phyloP scores from a whole-genome alignment of 2,888 invertebrate species.

The Endomychus coccineus region DNA sequence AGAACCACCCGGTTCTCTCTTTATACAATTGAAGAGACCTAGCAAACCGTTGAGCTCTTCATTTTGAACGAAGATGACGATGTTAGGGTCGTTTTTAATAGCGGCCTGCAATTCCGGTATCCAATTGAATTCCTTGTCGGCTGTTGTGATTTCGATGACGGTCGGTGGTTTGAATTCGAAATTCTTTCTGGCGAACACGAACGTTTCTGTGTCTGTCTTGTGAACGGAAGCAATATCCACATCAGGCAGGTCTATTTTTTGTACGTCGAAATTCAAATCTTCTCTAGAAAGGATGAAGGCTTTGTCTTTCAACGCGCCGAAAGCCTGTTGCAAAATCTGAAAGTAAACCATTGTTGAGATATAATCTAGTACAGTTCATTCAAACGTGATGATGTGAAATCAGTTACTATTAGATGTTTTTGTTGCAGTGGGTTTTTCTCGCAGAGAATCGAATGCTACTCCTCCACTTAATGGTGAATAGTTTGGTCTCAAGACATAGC shows the following conservation, averaged over 20 bases:
- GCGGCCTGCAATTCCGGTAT: conserved; percentile 43
- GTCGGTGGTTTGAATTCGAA: conserved; percentile 40
- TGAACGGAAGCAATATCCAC: conserved; percentile 48
- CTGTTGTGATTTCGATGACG: conserved; percentile 44
- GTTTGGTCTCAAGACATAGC: too few relatives aligned
- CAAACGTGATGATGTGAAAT: too few relatives aligned
- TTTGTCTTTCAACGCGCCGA: conserved; percentile 29
- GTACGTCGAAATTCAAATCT: conserved; percentile 44
- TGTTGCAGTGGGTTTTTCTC: too few relatives aligned
- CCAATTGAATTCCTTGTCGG: conserved; percentile 48
- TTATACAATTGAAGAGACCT: conserved; percentile 62
- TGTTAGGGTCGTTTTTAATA: conserved; percentile 43
- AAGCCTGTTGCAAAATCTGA: conserved; percentile 13
- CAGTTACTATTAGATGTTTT: too few relatives aligned
- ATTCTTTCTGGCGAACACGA: conserved; percentile 49
- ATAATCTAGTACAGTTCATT: too few relatives aligned
- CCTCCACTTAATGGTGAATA: too few relatives aligned
- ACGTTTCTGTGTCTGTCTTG: conserved; percentile 47
- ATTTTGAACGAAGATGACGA: conserved; percentile 58
- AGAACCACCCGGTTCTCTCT: conserved; percentile 51
- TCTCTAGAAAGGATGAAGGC: conserved; percentile 58
- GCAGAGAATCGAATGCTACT: too few relatives aligned
- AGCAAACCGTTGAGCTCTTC: conserved; percentile 64
- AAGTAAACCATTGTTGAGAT: too few relatives aligned
- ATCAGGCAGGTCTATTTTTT: conserved; percentile 41